Conservation (phyloP, 2,113 vertebrate genomes). For the Aldabrachelys gigantea region DNA sequence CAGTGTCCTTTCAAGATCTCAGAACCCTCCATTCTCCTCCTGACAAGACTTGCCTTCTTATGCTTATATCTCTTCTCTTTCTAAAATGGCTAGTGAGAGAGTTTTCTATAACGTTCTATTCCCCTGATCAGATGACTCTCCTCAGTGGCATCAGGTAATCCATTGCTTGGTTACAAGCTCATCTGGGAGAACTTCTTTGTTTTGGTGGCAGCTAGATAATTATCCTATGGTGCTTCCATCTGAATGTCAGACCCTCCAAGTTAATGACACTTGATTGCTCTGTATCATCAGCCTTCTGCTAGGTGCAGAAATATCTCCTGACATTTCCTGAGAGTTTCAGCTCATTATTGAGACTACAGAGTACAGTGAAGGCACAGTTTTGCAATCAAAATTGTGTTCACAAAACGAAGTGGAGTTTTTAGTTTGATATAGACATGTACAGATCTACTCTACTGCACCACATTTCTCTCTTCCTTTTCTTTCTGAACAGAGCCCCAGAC, state of each 20-base stretch:
- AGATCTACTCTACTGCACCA: neutral
- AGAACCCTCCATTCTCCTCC: neutral
- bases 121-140: neutral
- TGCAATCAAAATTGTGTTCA: neutral
- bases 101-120: neutral
- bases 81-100: neutral
- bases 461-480: neutral
- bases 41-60: neutral
- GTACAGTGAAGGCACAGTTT: neutral
- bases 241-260: neutral
- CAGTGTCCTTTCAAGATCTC: neutral
- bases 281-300: neutral
- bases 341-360: neutral
- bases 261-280: neutral
- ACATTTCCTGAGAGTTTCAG: neutral
- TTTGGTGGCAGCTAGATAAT: neutral
- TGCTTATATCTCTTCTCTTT: neutral
- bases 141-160: neutral
- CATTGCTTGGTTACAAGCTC: neutral
- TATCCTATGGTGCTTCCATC: neutral
- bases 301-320: neutral
- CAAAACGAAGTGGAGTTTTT: neutral
- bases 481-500: neutral
- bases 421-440: neutral
- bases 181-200: neutral